A percentile compares a stretch with the other conserved stretches of the same genome.
Conservation (phyloP, 2,113 vertebrate genomes). For the Indicator indicator region DNA sequence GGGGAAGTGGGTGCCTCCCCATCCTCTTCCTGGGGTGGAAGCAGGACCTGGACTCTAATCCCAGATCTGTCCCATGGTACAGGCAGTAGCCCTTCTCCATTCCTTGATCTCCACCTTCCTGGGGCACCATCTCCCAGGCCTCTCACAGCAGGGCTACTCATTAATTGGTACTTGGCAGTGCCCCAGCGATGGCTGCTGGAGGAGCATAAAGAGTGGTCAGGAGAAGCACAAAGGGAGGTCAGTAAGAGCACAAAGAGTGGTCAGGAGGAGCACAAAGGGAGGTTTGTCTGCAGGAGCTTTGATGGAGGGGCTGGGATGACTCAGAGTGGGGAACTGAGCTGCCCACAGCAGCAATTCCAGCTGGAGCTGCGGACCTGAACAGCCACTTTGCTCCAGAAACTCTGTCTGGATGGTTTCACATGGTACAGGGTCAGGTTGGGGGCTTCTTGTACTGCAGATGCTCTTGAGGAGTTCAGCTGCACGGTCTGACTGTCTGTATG, state of each 20-base stretch:
- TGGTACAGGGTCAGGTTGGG: background rate
- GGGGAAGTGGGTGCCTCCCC: background rate
- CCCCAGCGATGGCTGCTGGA: background rate
- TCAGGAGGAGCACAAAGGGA: conserved; percentile 30
- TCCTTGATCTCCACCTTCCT: background rate
- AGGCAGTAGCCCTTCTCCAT: background rate
- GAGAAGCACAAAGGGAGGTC: conserved; percentile 27
- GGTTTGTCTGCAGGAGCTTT: background rate
- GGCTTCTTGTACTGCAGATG: background rate
- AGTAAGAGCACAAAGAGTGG: conserved; percentile 25
- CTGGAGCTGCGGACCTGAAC: rapidly evolving
- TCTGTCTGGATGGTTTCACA: background rate
- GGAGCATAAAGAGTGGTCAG: background rate
- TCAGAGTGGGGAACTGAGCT: conserved; percentile 4
- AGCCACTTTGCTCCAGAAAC: rapidly evolving
- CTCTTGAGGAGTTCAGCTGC: background rate
- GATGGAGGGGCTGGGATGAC: background rate
- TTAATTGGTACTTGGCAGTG: background rate
- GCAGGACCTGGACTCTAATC: background rate
- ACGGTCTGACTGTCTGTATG: background rate
- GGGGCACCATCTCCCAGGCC: background rate
- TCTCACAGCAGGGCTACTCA: background rate
- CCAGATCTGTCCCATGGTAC: background rate
- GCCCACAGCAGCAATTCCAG: background rate
- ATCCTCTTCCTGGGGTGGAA: background rate